Percentiles rank a stretch among this genome's conserved stretches.
phyloP scores from a whole-genome alignment of 64 coral and sea anemone species.

The Orbicella faveolata region DNA sequence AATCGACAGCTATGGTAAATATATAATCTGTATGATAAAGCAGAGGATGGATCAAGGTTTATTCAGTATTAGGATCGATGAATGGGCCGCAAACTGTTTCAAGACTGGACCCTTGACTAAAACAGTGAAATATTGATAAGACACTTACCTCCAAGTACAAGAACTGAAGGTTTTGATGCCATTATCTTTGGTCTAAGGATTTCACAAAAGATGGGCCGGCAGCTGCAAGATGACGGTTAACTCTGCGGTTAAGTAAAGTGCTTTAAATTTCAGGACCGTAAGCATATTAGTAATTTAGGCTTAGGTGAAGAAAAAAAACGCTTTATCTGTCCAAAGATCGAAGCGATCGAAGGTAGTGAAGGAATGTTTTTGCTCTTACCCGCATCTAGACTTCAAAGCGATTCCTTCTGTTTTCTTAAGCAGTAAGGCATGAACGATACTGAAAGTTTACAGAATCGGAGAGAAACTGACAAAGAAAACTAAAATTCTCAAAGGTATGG shows the following conservation, averaged over 20 bases:
- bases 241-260: too few relatives aligned
- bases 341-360: background rate
- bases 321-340: background rate
- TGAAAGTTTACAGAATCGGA: background rate
- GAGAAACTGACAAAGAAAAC: background rate
- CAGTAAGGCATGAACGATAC: background rate
- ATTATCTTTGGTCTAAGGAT: background rate
- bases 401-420: background rate
- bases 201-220: background rate
- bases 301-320: background rate
- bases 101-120: too few relatives aligned
- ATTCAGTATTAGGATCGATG: too few relatives aligned
- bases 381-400: background rate
- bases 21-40: too few relatives aligned
- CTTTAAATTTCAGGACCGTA: background rate
- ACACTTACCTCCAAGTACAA: slow-evolving; percentile 85
- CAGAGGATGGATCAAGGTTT: too few relatives aligned
- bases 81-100: too few relatives aligned
- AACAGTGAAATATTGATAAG: background rate
- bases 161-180: slow-evolving; percentile 75
- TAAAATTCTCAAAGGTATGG: background rate
- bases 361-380: background rate
- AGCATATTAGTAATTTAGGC: background rate
- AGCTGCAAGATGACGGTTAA: too few relatives aligned
- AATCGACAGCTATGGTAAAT: too few relatives aligned